A percentile compares a stretch with the other conserved stretches of the same genome.
Conservation (phyloP, 2,113 vertebrate species). For the Rostratula benghalensis region DNA sequence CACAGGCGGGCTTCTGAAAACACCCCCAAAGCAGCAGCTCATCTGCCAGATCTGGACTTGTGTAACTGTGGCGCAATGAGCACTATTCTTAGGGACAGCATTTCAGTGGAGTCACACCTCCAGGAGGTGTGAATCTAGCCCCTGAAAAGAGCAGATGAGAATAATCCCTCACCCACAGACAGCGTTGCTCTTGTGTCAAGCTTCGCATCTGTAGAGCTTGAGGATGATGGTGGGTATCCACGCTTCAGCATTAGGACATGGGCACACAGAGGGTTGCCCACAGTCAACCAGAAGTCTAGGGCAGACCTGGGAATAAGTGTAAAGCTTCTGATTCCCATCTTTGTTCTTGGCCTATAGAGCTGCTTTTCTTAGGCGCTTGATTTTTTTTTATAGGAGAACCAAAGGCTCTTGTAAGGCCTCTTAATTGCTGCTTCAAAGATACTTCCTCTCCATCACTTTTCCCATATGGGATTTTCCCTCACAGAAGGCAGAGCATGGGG, state of each 20-base stretch:
- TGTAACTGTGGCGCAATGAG: conserved; percentile 16
- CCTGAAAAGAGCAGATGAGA: conserved; percentile 66
- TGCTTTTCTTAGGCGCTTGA: background rate
- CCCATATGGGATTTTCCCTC: background rate
- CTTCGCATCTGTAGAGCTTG: background rate
- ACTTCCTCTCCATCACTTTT: background rate
- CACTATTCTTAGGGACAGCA: conserved; percentile 61
- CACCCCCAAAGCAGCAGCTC: conserved; percentile 56
- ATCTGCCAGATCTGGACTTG: conserved; percentile 37
- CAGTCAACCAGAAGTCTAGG: rapidly evolving
- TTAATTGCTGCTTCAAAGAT: background rate
- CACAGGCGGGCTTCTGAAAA: conserved; percentile 48
- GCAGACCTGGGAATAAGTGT: background rate
- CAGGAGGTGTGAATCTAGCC: conserved; percentile 48
- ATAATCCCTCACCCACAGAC: conserved; percentile 42
- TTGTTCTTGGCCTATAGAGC: background rate
- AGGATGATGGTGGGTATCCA: background rate
- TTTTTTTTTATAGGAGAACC: background rate
- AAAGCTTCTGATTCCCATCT: background rate
- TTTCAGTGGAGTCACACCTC: conserved; percentile 50
- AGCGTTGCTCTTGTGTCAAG: background rate
- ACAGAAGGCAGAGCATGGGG: background rate
- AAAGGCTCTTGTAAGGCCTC: background rate
- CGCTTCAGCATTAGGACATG: background rate
- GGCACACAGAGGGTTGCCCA: background rate